Evolutionary conservation across 2,113 vertebrate genomes (phyloP).

Genomic region (Nyctibius bracteatus): DNA sequence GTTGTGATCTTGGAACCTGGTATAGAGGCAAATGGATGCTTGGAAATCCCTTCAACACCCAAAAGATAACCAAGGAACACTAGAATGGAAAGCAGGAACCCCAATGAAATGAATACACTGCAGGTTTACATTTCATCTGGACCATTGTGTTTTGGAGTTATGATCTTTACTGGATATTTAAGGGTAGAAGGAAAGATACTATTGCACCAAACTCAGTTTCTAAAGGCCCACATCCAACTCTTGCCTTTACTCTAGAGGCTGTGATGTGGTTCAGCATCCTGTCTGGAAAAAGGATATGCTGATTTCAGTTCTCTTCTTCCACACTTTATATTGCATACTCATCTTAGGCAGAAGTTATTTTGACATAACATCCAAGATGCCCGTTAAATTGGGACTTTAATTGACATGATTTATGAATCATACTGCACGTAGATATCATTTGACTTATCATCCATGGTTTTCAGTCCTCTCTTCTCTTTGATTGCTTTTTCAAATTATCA

Average conservation of each 20-base stretch:
- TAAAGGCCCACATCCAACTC: background rate
- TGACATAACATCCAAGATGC: background rate
- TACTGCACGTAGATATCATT: fast-evolving
- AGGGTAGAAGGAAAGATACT: background rate
- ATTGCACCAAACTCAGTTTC: background rate
- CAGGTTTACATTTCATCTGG: background rate
- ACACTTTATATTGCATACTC: background rate
- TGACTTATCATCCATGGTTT: fast-evolving
- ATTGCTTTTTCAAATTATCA: background rate
- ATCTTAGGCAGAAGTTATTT: background rate
- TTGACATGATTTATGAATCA: fast-evolving
- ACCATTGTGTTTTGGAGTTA: background rate
- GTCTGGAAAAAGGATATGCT: background rate
- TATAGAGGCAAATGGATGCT: background rate
- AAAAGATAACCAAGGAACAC: background rate
- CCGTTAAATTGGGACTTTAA: too few species aligned
- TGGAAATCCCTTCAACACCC: background rate
- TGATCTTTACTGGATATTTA: background rate
- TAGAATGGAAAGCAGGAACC: background rate
- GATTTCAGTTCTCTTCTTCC: background rate
- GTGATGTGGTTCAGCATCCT: background rate
- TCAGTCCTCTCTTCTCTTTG: background rate
- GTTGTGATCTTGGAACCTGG: background rate
- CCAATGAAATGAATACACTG: background rate
- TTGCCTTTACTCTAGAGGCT: background rate